These are phyloP conservation scores for Rhopilema esculentum DNA, from an alignment of 30 jellyfish, hydroid and myxozoan species.

Conservation along the genomic window DNA sequence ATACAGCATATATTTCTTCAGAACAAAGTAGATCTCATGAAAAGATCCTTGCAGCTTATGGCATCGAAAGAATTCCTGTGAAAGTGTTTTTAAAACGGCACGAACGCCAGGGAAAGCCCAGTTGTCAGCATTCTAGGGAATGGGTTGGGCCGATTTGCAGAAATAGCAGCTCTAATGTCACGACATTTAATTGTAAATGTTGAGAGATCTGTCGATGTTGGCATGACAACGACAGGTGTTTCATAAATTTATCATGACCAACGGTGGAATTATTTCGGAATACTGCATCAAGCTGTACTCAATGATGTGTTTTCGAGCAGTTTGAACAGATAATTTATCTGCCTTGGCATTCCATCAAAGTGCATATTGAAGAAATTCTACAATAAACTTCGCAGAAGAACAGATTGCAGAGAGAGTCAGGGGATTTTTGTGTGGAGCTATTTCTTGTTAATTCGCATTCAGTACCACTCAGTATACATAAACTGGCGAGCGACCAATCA, in stretches of 20 bases:
- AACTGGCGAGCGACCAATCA: slow-evolving; percentile 55
- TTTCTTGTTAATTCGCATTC: slow-evolving; percentile 26
- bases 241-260: slow-evolving; percentile 88
- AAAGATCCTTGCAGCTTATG: background rate
- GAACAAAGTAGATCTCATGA: too few relatives aligned
- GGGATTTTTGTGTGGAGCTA: slow-evolving; percentile 23
- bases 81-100: background rate
- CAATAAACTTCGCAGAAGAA: background rate
- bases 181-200: slow-evolving; percentile 21
- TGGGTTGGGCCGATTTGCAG: slow-evolving; percentile 2
- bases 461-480: slow-evolving; percentile 32
- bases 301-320: slow-evolving; percentile 44
- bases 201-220: slow-evolving; percentile 23
- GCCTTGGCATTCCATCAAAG: slow-evolving; percentile 44
- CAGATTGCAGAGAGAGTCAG: background rate
- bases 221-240: slow-evolving; percentile 89
- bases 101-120: background rate
- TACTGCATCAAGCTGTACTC: slow-evolving; percentile 36
- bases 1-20: too few relatives aligned
- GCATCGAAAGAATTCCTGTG: background rate
- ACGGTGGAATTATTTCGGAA: slow-evolving; percentile 46
- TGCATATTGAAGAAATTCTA: slow-evolving; percentile 3
- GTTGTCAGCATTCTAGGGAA: background rate
- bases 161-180: slow-evolving; percentile 18
- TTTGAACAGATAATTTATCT: slow-evolving; percentile 37